A percentile compares a stretch with the other conserved stretches of the same genome.
Conservation (phyloP, 2,113 vertebrate species). For the Erpornis zantholeuca region DNA sequence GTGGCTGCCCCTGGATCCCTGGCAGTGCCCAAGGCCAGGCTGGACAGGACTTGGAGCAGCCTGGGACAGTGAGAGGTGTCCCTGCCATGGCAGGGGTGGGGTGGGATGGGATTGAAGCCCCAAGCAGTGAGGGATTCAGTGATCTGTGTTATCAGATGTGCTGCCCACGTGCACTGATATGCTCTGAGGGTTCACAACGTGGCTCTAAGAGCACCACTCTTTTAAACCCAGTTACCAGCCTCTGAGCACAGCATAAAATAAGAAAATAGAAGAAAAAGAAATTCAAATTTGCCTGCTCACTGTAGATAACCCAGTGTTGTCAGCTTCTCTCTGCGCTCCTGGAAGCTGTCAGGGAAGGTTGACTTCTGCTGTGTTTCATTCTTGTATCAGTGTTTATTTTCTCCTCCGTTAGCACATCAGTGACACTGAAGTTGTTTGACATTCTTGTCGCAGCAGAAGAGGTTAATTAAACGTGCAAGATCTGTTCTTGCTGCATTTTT, state of each 20-base stretch:
- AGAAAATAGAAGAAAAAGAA: not conserved
- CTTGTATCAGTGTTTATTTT: not conserved
- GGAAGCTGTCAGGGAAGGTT: conserved; percentile 2
- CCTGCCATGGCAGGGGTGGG: not conserved
- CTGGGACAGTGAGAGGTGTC: not conserved
- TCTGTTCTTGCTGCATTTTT: not conserved
- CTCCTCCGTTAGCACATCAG: not conserved
- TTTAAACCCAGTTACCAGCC: not conserved
- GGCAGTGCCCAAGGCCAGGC: not conserved
- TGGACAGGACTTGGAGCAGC: not conserved
- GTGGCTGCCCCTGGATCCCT: not conserved
- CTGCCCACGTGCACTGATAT: not conserved
- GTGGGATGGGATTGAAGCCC: accelerated
- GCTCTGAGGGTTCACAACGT: not conserved
- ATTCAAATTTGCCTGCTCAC: not conserved
- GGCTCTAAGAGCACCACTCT: not conserved
- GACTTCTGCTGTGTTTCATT: not conserved
- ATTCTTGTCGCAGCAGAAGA: conserved; percentile 10
- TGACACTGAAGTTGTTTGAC: conserved; percentile 10
- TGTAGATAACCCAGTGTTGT: conserved; percentile 2
- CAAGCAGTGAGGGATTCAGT: accelerated
- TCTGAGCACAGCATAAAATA: not conserved
- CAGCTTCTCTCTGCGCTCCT: not conserved
- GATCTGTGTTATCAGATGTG: not conserved
- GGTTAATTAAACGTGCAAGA: conserved; percentile 45